phyloP scores from a whole-genome alignment of 2,888 invertebrate species.

The Eustalomyia histrio region DNA sequence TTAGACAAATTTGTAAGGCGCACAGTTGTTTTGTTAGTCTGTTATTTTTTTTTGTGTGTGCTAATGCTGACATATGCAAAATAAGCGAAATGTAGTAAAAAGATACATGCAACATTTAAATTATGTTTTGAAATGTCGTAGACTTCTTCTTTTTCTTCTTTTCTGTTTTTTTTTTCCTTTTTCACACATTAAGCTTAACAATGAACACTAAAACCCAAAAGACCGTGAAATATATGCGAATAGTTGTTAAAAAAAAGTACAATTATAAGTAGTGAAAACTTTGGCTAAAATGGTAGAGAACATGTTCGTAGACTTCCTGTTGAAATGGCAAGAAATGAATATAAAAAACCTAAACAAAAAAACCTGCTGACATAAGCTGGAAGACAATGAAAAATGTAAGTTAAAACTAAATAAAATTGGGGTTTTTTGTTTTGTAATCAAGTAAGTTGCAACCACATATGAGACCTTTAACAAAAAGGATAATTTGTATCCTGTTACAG shows the following conservation, averaged over 20 bases:
- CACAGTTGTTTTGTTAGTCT: no score
- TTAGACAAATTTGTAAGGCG: background rate
- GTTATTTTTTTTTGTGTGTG: slow-evolving; percentile 1
- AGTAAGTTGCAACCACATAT: slow-evolving; percentile 38
- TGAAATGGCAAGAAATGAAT: slow-evolving; percentile 22
- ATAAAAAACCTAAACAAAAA: slow-evolving; percentile 17
- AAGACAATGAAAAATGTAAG: slow-evolving; percentile 3
- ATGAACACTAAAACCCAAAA: slow-evolving; percentile 39
- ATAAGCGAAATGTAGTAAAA: slow-evolving; percentile 1
- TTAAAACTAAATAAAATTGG: slow-evolving; percentile 21
- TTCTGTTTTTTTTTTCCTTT: background rate
- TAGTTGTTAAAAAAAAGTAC: slow-evolving; percentile 28
- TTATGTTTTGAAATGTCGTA: background rate
- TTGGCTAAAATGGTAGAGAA: slow-evolving; percentile 30
- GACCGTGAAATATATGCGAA: slow-evolving; percentile 59
- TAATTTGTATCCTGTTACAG: slow-evolving; percentile 6
- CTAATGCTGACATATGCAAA: slow-evolving; percentile 28
- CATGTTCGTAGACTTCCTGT: slow-evolving; percentile 48
- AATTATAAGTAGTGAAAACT: slow-evolving; percentile 38
- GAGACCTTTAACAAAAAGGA: background rate
- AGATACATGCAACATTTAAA: background rate
- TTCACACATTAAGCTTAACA: background rate
- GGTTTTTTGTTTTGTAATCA: slow-evolving; percentile 27
- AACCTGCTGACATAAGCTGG: background rate
- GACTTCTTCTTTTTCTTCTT: slow-evolving; percentile 1